Base-by-base conservation (phyloP, 2,888 invertebrate species). In the Melanchra persicariae region DNA sequence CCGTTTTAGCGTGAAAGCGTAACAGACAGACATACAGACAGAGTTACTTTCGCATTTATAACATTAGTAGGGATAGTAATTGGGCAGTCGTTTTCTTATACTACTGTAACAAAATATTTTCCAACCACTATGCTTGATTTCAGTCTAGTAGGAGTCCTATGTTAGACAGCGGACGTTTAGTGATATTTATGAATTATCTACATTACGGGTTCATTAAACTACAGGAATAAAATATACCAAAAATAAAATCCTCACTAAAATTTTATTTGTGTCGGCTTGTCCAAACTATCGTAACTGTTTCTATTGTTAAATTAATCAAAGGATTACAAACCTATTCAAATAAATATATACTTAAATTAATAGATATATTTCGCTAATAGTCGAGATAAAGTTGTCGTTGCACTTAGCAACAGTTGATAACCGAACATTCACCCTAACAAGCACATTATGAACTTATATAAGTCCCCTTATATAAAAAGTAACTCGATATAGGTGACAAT, bases 351-450 rank as follows among this genome's bases (percentile, higher is more conserved):
- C n/a, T n/a, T n/a, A 47, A 64, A 72, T 54, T n/a, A 75, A 73
- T 67, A 66, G 54, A 74, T 74, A 78, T 78, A 78, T 77, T 80
- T 68, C 70, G 77, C 83, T 86, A 85, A 70, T 87, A 78, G 79
- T 74, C 47, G 72, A 83, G 82, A 83, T 80, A 78, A 66, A 70
- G 74, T 84, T 82, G 82, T 86, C 85, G 67, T 70, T 54, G 40
- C 84, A 74, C 85, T 85, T 89, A 80, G 87, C 86, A 89, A 90
- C 88, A 85, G 68, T 65, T 81, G 89, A 89, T 90, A 90, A 83
- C 61, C 49, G 89, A 81, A 70, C 86, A 74, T 88, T 89, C 83
- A 90, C 89, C 87, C 88, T 34, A 62, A 63, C 73, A 65, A 59
- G 12, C 61, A 65, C 77, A 81, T 80, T 84, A 80, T 72, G 57